Conservation (phyloP, 1,140 invertebrate genomes). For the Leptonema lineaticorne region DNA sequence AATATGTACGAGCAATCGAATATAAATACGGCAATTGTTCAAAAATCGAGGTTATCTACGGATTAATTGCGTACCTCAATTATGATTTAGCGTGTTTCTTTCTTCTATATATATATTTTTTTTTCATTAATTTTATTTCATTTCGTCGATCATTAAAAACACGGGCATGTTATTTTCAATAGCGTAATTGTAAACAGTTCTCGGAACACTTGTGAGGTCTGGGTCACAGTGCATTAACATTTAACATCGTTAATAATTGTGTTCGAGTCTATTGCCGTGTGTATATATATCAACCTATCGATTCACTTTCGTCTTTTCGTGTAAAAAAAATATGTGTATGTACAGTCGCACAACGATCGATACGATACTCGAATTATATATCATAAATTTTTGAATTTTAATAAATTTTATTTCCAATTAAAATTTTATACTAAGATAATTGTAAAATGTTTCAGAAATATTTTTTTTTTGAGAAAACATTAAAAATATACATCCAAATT, state of each 20-base stretch:
- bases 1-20: too few species aligned
- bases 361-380: too few species aligned
- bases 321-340: too few species aligned
- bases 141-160: too few species aligned
- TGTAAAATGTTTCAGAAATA: too few species aligned
- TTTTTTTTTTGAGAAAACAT: too few species aligned
- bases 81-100: not conserved
- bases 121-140: not conserved
- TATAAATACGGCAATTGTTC: not conserved
- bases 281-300: not conserved
- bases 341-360: too few species aligned
- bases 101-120: not conserved
- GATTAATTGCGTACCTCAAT: not conserved
- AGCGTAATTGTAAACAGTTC: conserved; percentile 14
- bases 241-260: conserved; percentile 8
- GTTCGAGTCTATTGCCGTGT: conserved; percentile 10
- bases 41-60: not conserved
- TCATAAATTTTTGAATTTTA: too few species aligned
- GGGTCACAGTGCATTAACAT: conserved; percentile 16
- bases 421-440: too few species aligned
- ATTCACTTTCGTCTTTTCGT: conserved; percentile 1
- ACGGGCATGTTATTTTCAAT: conserved; percentile 9
- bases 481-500: too few species aligned
- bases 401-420: too few species aligned
- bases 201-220: conserved; percentile 17